phyloP scores from a whole-genome alignment of 2,113 vertebrate genomes.

The Fulmarus glacialis region DNA sequence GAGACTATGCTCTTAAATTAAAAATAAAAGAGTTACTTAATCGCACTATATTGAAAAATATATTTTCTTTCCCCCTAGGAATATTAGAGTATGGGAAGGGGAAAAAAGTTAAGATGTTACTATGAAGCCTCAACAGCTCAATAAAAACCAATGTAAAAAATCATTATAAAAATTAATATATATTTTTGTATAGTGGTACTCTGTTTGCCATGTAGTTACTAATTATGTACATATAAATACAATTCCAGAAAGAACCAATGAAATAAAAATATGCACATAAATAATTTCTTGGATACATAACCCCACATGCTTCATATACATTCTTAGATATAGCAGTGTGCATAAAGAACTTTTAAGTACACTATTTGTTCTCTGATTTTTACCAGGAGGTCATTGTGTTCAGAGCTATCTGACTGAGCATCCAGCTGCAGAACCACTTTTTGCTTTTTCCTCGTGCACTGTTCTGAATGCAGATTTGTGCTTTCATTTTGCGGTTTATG shows the following conservation, averaged over 20 bases:
- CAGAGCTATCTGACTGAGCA: slow-evolving; percentile 88
- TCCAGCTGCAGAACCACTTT: slow-evolving; percentile 83
- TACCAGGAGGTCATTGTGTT: slow-evolving; percentile 86
- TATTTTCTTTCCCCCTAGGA: background rate
- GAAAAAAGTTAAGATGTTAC: background rate
- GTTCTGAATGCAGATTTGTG: slow-evolving; percentile 27
- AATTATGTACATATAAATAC: background rate
- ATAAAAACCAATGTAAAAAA: background rate
- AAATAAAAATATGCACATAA: background rate
- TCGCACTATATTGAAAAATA: background rate
- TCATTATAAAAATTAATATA: background rate
- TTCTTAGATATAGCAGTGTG: background rate
- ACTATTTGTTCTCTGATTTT: slow-evolving; percentile 26
- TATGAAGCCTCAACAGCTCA: background rate
- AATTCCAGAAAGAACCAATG: background rate
- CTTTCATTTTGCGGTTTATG: slow-evolving; percentile 56
- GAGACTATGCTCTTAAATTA: slow-evolving; percentile 74
- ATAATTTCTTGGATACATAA: background rate
- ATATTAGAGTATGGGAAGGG: background rate
- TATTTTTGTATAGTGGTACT: background rate
- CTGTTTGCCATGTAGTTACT: background rate
- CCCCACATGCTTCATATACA: background rate
- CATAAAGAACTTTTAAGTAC: background rate
- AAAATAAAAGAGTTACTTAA: slow-evolving; percentile 12
- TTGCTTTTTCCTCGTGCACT: slow-evolving; percentile 70